A percentile compares a stretch with the other conserved stretches of the same genome.
These are phyloP conservation scores for Passer montanus DNA, from an alignment of 2,113 vertebrate species.

Conservation along the genomic window DNA sequence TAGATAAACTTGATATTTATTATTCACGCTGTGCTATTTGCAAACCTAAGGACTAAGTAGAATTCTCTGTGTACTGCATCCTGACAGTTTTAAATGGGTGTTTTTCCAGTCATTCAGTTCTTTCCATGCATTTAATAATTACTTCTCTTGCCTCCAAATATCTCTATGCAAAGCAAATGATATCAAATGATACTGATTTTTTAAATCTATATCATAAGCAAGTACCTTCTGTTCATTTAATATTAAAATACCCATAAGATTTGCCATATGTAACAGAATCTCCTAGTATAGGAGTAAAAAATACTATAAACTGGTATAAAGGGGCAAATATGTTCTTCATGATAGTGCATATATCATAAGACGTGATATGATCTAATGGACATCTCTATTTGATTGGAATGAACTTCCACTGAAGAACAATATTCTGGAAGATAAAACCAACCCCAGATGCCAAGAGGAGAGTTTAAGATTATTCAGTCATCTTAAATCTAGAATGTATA, in stretches of 20 bases:
- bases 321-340: neutral
- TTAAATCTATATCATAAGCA: conserved; percentile 1
- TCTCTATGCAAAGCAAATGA: neutral
- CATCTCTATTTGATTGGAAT: neutral
- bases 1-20: conserved; percentile 28
- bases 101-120: neutral
- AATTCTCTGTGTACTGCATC: neutral
- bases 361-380: neutral
- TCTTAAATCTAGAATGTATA: neutral
- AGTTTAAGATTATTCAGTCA: neutral
- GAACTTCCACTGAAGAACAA: neutral
- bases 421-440: neutral
- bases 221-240: neutral
- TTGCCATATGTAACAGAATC: neutral
- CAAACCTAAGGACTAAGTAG: neutral
- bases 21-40: conserved; percentile 16
- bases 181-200: neutral
- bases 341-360: neutral
- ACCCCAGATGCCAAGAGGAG: neutral
- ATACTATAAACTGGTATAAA: neutral
- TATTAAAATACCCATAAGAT: conserved; percentile 33
- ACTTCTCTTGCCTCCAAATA: conserved; percentile 27
- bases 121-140: conserved; percentile 11
- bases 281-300: neutral
- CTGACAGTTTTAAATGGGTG: neutral